Conservation (phyloP, 2,113 vertebrate species). For the Isurus oxyrinchus region DNA sequence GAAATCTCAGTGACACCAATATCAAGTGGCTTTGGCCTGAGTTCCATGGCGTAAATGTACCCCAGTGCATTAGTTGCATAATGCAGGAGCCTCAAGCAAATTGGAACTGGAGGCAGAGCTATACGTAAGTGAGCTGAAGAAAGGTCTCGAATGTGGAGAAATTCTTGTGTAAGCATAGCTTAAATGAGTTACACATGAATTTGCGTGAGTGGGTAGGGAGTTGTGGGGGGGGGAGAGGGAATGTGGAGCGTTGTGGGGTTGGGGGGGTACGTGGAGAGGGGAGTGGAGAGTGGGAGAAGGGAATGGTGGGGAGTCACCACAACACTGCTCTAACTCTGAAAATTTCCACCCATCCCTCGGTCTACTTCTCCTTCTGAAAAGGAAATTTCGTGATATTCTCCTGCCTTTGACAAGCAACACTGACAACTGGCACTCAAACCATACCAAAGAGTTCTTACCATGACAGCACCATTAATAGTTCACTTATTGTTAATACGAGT, state of each 20-base stretch:
- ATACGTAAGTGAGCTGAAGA: neutral
- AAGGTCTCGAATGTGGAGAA: neutral
- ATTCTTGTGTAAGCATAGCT: neutral
- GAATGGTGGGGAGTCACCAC: neutral
- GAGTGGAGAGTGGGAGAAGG: neutral
- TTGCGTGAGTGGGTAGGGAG: neutral
- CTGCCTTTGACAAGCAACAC: neutral
- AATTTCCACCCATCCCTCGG: neutral
- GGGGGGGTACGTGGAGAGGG: too few species aligned
- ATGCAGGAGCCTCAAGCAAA: neutral
- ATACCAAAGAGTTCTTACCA: neutral
- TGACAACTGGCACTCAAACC: neutral
- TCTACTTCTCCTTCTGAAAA: neutral
- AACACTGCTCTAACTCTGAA: neutral
- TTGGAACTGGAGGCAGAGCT: neutral
- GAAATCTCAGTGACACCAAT: neutral
- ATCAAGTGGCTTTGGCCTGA: neutral
- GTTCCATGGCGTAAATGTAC: neutral
- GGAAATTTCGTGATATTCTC: neutral
- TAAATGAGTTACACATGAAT: neutral
- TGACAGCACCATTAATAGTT: neutral
- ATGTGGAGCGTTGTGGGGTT: too few species aligned
- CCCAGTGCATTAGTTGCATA: neutral
- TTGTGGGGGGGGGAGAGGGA: too few species aligned
- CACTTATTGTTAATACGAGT: neutral